Conservation (phyloP, 2,888 invertebrate genomes). For the Melitaea athalia region DNA sequence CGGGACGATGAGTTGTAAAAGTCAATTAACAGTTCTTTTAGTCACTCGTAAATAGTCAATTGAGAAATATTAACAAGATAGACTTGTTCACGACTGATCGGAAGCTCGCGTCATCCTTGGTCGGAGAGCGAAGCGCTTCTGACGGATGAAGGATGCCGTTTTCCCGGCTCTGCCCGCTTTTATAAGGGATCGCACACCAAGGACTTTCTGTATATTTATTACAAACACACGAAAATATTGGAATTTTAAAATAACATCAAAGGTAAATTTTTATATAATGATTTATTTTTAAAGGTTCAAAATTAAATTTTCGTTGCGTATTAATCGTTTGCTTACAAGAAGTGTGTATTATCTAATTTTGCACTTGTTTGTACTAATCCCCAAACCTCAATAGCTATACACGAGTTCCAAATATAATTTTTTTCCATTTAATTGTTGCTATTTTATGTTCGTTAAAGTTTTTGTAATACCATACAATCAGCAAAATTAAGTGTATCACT, state of each 20-base stretch:
- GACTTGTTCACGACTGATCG: background rate
- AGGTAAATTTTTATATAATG: background rate
- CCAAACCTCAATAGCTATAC: constrained; percentile 4
- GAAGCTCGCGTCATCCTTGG: background rate
- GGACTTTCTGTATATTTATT: background rate
- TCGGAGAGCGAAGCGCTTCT: background rate
- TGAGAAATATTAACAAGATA: too few relatives aligned
- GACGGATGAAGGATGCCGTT: background rate
- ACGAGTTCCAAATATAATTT: background rate
- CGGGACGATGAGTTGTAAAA: background rate
- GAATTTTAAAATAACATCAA: background rate
- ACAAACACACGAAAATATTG: background rate
- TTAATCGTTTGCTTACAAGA: background rate
- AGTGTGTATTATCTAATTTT: background rate
- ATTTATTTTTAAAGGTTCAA: background rate
- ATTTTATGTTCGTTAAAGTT: background rate
- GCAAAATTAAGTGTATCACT: too few relatives aligned
- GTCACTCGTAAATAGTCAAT: background rate
- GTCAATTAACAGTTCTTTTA: background rate
- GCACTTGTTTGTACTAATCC: constrained; percentile 5
- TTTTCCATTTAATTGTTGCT: background rate
- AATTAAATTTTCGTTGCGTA: too few relatives aligned
- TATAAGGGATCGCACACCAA: background rate
- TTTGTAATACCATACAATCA: too few relatives aligned
- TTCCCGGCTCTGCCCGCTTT: background rate